These are phyloP conservation scores for Podocnemis expansa DNA, from an alignment of 2,113 vertebrate genomes.

Conservation along the genomic window DNA sequence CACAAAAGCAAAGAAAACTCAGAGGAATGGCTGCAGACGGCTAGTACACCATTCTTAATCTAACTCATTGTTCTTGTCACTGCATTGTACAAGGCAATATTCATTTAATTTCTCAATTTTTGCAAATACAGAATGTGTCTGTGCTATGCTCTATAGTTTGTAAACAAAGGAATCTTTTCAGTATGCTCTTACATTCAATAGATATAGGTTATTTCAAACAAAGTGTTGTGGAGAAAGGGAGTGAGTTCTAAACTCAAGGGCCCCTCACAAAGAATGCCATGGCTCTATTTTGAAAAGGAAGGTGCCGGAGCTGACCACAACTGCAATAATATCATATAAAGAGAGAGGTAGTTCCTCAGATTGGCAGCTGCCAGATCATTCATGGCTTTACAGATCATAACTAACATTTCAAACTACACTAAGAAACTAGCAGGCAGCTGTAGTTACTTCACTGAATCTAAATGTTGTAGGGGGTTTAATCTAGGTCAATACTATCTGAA, in stretches of 20 bases:
- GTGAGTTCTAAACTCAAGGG: neutral
- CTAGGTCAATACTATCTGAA: neutral
- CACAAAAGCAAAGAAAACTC: neutral
- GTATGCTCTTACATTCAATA: neutral
- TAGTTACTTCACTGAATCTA: neutral
- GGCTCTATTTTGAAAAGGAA: neutral
- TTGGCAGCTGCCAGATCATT: neutral
- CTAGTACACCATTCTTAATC: neutral
- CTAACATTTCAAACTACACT: neutral
- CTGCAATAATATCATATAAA: neutral
- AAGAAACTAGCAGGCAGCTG: neutral
- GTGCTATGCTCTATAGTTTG: neutral
- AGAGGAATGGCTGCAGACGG: neutral
- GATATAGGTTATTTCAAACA: neutral
- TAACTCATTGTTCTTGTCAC: neutral
- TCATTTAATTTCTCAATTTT: neutral
- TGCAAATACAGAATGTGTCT: neutral
- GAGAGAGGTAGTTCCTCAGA: neutral
- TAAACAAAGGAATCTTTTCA: neutral
- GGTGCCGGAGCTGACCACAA: neutral
- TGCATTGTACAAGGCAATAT: neutral
- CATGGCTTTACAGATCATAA: neutral
- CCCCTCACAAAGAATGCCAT: neutral
- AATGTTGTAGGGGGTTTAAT: neutral
- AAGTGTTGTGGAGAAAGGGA: fast-evolving